Percentiles rank a stretch among this genome's conserved stretches.
Conservation (phyloP, 64 coral and sea anemone species). For the Acropora yongei region DNA sequence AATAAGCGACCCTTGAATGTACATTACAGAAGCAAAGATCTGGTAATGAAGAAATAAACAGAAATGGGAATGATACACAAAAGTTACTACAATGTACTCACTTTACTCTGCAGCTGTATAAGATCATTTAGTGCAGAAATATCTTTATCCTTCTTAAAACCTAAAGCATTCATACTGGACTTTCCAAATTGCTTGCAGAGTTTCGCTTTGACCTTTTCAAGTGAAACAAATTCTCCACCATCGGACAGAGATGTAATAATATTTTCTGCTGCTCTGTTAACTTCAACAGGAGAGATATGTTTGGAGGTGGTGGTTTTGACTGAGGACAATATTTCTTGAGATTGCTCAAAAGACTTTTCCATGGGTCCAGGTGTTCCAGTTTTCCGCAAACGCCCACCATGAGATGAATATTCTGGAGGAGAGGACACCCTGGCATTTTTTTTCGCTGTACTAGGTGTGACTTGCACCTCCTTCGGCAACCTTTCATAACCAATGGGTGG, state of each 20-base stretch:
- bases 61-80: too few species aligned
- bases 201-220: constrained; percentile 64
- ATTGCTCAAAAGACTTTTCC: constrained; percentile 68
- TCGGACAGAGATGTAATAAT: constrained; percentile 51
- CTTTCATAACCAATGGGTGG: neutral
- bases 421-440: neutral
- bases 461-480: neutral
- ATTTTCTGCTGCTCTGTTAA: constrained; percentile 71
- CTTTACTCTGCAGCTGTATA: constrained; percentile 71
- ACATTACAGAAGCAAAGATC: too few species aligned
- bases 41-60: too few species aligned
- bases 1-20: too few species aligned
- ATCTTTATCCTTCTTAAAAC: constrained; percentile 49
- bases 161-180: constrained; percentile 44
- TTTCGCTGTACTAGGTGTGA: neutral
- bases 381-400: constrained; percentile 22
- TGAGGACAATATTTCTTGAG: constrained; percentile 6
- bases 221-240: constrained; percentile 62
- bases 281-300: constrained; percentile 22
- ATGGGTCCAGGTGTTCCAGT: constrained; percentile 63
- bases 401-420: neutral
- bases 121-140: constrained; percentile 69
- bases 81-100: constrained; percentile 17
- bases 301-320: neutral
- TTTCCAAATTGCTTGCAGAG: constrained; percentile 75